A percentile compares a stretch with the other conserved stretches of the same genome.
Conservation (phyloP, 2,888 invertebrate genomes). For the Caenorhabditis zanzibari region DNA sequence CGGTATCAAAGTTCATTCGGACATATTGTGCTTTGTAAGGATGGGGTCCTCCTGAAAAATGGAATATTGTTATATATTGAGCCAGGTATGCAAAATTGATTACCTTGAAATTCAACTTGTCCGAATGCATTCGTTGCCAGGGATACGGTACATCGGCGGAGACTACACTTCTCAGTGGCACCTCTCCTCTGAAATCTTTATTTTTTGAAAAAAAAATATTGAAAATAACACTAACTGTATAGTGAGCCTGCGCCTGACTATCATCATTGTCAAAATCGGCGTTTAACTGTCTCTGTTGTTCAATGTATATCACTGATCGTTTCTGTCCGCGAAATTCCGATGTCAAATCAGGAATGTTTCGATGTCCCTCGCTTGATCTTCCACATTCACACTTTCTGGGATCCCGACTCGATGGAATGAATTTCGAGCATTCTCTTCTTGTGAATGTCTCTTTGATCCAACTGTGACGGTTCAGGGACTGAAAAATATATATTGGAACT, state of each 20-base stretch:
- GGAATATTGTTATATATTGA: too few species aligned
- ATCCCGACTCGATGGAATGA: conserved; percentile 77
- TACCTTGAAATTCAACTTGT: conserved; percentile 95
- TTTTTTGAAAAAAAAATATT: too few species aligned
- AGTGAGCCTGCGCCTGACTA: conserved; percentile 18
- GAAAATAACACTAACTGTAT: conserved; percentile 37
- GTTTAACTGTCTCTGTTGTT: conserved; percentile 45
- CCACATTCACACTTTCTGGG: conserved; percentile 81
- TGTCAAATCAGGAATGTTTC: conserved; percentile 68
- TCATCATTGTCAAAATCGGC: conserved; percentile 18
- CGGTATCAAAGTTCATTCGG: conserved; percentile 94
- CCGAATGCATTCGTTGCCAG: conserved; percentile 98
- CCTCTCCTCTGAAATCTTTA: conserved; percentile 58
- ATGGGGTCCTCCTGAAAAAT: conserved; percentile 79
- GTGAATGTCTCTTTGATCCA: conserved; percentile 96
- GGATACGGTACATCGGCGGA: conserved; percentile 89
- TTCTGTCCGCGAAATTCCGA: conserved; percentile 52
- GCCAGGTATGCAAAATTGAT: too few species aligned
- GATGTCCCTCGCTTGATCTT: conserved; percentile 68
- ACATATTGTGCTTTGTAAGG: conserved; percentile 89
- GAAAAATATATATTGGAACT: too few species aligned
- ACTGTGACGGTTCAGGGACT: conserved; percentile 73
- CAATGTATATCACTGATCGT: conserved; percentile 38
- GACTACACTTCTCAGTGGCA: conserved; percentile 77
- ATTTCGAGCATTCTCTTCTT: conserved; percentile 90